Percentiles rank a stretch among this genome's conserved stretches.
Conservation (phyloP, 2,888 invertebrate species). For the Apamea sordens region DNA sequence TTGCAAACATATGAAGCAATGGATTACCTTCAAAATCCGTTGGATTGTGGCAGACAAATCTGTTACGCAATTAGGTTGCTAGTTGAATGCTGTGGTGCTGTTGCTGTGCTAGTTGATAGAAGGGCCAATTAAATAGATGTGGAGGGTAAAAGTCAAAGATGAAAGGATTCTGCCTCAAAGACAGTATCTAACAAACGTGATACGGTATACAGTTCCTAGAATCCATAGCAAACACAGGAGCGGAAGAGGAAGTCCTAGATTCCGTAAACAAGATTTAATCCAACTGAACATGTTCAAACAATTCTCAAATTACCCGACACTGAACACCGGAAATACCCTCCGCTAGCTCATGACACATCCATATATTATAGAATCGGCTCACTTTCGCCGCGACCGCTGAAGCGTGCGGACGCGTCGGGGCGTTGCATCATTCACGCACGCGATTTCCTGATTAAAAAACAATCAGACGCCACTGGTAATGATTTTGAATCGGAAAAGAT, state of each 20-base stretch:
- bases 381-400: constrained; percentile 59
- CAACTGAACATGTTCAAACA: constrained; percentile 32
- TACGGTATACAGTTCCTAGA: neutral
- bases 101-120: too few species aligned
- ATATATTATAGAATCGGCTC: constrained; percentile 50
- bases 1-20: neutral
- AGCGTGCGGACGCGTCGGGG: constrained; percentile 51
- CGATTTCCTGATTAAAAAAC: constrained; percentile 65
- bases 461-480: constrained; percentile 42
- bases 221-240: neutral
- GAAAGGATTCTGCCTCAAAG: neutral
- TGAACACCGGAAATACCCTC: constrained; percentile 53
- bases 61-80: neutral
- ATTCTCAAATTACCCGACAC: constrained; percentile 40
- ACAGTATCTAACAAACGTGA: neutral
- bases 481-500: constrained; percentile 53
- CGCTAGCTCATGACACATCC: constrained; percentile 40
- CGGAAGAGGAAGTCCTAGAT: constrained; percentile 26
- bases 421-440: constrained; percentile 64
- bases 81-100: neutral
- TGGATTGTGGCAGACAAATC: neutral
- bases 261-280: constrained; percentile 2
- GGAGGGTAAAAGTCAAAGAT: neutral
- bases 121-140: neutral
- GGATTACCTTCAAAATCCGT: neutral